Evolutionary conservation across 2,888 invertebrate species (phyloP), one percentile per base, ranked within the genome.

Genomic region (Drosophila buzzatii): DNA sequence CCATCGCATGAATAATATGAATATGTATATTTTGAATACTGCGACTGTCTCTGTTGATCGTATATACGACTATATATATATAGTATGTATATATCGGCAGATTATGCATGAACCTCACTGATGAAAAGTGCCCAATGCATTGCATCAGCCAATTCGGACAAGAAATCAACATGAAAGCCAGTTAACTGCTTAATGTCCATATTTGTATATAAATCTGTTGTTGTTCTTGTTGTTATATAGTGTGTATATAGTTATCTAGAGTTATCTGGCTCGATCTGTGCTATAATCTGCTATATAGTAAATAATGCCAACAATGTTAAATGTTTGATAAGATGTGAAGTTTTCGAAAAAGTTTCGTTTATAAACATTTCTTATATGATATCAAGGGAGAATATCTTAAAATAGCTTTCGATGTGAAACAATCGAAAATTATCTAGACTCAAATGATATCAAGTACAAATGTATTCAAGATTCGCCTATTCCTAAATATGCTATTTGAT

Each of bases 81-180:
- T 12, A 20, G 35, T 52, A 20, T 52, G 20, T 52, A 37, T 68
- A 61, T 68, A 66, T 79, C 42, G 52, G 12, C 8, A 63, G 61
- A 70, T 82, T 84, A 84, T 81, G 84, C 80, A 84, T 65, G 55
- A 58, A 69, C 45, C 56, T 53, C 58, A 9, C 76, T 92, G 91
- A 91, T 85, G 92, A 87, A 89, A 92, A 82, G 57, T 82, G 79
- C 82, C 52, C 74, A 73, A 66, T 81, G 70, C 80, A 92, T 92
- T 92, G 92, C 92, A 92, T 92, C 92, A 92, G 91, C 92, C 92
- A 90, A 86, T 91, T 86, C 59, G 52, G 61, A 56, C 53, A 66
- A 72, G 69, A 81, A 73, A 82, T 77, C 75, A 70, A 61, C 76
- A 71, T 45, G 16, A 76, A 73, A 78, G 85, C 85, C 85, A 67